A percentile compares a stretch with the other conserved stretches of the same genome.
Conservation (phyloP, 2,113 vertebrate species). For the Turnix velox region DNA sequence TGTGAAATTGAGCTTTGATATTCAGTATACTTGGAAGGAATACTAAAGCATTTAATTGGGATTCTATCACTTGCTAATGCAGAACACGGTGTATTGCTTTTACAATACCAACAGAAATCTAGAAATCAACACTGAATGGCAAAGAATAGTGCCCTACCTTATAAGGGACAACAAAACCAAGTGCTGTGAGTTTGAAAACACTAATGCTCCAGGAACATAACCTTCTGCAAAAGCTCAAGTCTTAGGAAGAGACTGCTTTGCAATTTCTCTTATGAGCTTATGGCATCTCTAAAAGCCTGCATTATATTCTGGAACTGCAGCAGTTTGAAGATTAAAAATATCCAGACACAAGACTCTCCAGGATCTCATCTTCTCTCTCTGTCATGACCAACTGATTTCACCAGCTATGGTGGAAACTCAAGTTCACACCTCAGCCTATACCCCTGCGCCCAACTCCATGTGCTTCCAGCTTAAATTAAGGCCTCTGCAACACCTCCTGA, state of each 20-base stretch:
- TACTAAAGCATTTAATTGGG: neutral
- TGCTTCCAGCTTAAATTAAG: neutral
- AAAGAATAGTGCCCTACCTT: neutral
- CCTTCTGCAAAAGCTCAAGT: neutral
- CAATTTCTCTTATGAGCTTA: neutral
- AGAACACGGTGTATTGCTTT: neutral
- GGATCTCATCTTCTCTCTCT: neutral
- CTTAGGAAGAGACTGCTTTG: neutral
- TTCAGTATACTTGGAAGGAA: neutral
- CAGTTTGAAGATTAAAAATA: conserved; percentile 4
- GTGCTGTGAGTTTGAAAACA: neutral
- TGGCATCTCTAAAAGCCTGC: neutral
- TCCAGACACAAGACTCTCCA: neutral
- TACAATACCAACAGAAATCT: neutral
- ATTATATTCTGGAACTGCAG: neutral
- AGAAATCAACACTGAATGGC: neutral
- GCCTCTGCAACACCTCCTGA: neutral
- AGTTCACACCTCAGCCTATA: neutral
- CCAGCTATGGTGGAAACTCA: neutral
- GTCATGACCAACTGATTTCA: neutral
- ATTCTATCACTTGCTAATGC: neutral
- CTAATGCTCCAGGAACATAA: neutral
- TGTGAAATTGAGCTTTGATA: neutral
- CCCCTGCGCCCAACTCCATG: neutral
- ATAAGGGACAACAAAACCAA: neutral